Percentiles rank a stretch among this genome's conserved stretches.
Evolutionary conservation across 2,888 invertebrate genomes (phyloP).

Genomic region (Mimachlamys varia): DNA sequence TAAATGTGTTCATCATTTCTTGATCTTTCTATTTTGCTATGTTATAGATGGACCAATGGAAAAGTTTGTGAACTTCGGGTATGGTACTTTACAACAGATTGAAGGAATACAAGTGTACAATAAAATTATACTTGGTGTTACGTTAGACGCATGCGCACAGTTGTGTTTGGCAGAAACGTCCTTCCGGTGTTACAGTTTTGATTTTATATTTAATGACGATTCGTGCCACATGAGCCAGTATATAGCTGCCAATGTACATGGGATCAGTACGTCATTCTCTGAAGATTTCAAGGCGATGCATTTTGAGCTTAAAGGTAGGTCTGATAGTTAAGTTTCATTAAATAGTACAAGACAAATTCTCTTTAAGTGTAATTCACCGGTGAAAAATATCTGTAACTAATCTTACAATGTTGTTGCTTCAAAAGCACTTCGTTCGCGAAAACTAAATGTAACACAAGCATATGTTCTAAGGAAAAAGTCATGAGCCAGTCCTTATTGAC

Average conservation of each 20-base stretch:
- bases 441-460: no score
- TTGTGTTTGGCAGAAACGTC: conserved; percentile 74
- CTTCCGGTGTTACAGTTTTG: conserved; percentile 77
- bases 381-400: no score
- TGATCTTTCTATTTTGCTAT: background rate
- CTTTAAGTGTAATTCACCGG: no score
- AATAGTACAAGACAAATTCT: background rate
- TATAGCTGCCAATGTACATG: conserved; percentile 75
- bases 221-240: conserved; percentile 77
- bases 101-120: conserved; percentile 74
- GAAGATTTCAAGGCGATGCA: conserved; percentile 72
- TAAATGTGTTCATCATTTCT: no score
- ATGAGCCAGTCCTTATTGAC: no score
- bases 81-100: conserved; percentile 71
- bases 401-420: no score
- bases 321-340: background rate
- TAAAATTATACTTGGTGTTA: conserved; percentile 72
- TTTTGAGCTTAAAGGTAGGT: conserved; percentile 76
- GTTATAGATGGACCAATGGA: conserved; percentile 74
- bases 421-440: no score
- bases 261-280: conserved; percentile 66
- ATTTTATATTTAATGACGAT: conserved; percentile 73
- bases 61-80: conserved; percentile 77
- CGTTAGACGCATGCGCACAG: conserved; percentile 76
- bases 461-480: no score